Base-by-base conservation (phyloP, 2,888 invertebrate species). In the Aphidoletes aphidimyza region DNA sequence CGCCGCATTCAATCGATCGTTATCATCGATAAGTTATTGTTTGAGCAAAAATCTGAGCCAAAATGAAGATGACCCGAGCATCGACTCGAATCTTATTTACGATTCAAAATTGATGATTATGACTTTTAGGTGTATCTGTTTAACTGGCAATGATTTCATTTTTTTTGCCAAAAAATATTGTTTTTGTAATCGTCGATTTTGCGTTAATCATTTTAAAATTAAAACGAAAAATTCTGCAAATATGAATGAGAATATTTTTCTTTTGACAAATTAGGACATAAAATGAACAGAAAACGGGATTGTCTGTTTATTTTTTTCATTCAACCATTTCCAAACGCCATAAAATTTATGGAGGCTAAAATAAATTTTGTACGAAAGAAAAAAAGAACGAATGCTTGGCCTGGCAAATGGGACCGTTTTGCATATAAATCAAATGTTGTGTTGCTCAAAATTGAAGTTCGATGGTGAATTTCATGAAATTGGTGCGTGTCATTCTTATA, bases 401-500 rank as follows among this genome's bases (percentile, higher is more conserved):
- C 6, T n/a, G 54, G 6, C 54, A 54, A 54, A 54, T 54, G 54
- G 22, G 34, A 11, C 2, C n/a, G n/a, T 30, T 69, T 14, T 69
- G 69, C 30, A 69, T 34, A 69, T 69, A 69, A 69, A 69, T 69
- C 69, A 69, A 69, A 69, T 30, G 69, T 2, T 17, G 34, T 30
- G n/a, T 11, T n/a, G 11, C 54, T 6, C 22, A 69, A 69, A 69
- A 30, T 22, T 54, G 69, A 34, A 69, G 34, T 69, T 69, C 14
- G 69, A 30, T 69, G 30, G 30, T 14, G 34, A 69, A 69, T 69
- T 69, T 69, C 34, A 30, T 30, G 69, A 69, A 69, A 69, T 69
- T 69, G 69, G 69, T 69, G 69, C 69, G 69, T 69, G 69, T 34
- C 69, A 69, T 69, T 69, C 69, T 69, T 69, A 69, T 69, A 69